Evolutionary conservation across 2,888 invertebrate genomes (phyloP).

Genomic region (Rhingia rostrata): DNA sequence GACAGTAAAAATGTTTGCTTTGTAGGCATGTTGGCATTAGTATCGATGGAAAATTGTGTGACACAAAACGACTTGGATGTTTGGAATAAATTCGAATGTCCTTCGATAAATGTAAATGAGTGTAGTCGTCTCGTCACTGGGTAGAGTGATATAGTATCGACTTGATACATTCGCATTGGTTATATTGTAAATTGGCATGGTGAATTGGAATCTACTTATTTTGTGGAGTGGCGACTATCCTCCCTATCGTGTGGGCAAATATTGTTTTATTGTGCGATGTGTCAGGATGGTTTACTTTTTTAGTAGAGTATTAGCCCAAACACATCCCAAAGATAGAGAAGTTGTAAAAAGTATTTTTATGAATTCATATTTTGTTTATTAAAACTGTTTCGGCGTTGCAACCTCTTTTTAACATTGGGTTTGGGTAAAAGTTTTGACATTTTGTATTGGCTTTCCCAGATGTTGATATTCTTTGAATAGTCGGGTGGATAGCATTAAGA

Average conservation of each 20-base stretch:
- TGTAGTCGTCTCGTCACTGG: background rate
- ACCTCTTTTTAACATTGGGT: no score
- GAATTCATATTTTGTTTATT: no score
- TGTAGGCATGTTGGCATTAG: slow-evolving; percentile 13
- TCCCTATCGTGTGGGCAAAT: background rate
- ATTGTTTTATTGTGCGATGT: background rate
- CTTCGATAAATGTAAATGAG: slow-evolving; percentile 7
- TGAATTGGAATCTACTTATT: background rate
- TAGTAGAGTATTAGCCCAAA: background rate
- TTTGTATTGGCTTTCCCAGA: no score
- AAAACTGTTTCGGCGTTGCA: no score
- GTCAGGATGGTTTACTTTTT: background rate
- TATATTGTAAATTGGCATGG: background rate
- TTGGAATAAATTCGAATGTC: slow-evolving; percentile 5
- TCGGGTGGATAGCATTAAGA: no score
- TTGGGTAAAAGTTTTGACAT: no score
- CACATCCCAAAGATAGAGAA: no score
- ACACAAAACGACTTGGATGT: background rate
- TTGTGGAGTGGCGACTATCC: background rate
- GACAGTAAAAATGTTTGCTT: slow-evolving; percentile 39
- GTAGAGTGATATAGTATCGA: background rate
- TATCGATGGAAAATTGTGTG: slow-evolving; percentile 11
- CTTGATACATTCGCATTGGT: background rate
- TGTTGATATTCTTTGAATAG: no score
- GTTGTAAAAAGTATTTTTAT: no score